Conservation (phyloP, 2,797 vertebrate species). For the Sebastolobus alascanus region DNA sequence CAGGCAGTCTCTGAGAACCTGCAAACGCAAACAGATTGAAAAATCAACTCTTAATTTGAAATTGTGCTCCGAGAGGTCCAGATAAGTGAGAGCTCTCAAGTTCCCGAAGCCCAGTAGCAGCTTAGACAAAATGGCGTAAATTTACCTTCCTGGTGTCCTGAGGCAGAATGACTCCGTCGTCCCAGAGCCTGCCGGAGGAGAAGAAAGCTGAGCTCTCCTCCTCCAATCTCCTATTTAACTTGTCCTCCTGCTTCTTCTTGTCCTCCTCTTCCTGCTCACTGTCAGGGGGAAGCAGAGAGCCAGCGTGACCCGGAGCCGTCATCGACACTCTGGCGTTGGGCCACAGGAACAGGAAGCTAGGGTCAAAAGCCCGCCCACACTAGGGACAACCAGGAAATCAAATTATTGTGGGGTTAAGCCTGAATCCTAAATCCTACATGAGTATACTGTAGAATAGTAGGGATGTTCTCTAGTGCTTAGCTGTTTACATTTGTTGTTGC, state of each 20-base stretch:
- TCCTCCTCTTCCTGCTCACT: conserved; percentile 54
- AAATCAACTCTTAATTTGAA: background rate
- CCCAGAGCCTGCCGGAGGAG: conserved; percentile 89
- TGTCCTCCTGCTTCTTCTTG: conserved; percentile 48
- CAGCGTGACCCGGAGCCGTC: conserved; percentile 76
- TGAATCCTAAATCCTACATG: background rate
- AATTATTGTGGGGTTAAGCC: background rate
- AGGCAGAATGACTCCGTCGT: conserved; percentile 89
- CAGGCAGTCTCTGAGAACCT: conserved; percentile 87
- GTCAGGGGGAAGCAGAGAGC: conserved; percentile 57
- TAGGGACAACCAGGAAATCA: conserved; percentile 54
- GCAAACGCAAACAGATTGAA: conserved; percentile 9
- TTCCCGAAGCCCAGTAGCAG: background rate
- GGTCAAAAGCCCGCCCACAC: conserved; percentile 91
- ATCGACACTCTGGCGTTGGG: conserved; percentile 90
- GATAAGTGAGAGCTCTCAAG: background rate
- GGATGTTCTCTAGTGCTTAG: background rate
- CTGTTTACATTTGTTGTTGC: background rate
- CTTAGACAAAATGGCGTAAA: background rate
- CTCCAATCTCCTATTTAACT: conserved; percentile 73
- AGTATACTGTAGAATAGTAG: background rate
- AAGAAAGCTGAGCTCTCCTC: conserved; percentile 90
- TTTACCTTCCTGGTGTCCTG: conserved; percentile 88
- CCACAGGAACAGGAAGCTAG: conserved; percentile 92
- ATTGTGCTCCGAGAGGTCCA: background rate